These are phyloP conservation scores for Scaptomyza graminum DNA, from an alignment of 1,140 invertebrate genomes.

Conservation along the genomic window DNA sequence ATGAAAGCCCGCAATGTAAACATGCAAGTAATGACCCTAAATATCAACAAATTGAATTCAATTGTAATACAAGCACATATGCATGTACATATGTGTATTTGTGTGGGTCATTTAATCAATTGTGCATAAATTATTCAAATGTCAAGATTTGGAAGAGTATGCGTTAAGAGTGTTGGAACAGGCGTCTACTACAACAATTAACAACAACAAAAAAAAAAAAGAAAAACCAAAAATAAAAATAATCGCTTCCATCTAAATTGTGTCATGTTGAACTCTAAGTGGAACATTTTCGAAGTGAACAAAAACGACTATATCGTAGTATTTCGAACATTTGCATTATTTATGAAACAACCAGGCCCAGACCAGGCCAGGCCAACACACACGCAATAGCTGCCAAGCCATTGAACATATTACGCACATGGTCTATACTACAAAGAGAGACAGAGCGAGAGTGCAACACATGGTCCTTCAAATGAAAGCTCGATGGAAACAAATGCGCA, in stretches of 20 bases:
- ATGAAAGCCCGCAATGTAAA: neutral
- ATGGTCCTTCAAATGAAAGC: slow-evolving; percentile 2
- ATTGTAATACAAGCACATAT: slow-evolving; percentile 35
- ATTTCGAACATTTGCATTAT: slow-evolving; percentile 53
- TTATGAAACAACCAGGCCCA: slow-evolving; percentile 37
- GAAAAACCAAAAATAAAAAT: neutral
- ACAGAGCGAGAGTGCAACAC: neutral
- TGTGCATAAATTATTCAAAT: slow-evolving; percentile 56
- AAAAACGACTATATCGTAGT: no score
- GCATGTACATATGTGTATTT: slow-evolving; percentile 1
- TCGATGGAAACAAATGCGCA: slow-evolving; percentile 12
- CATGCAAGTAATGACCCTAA: slow-evolving; percentile 32
- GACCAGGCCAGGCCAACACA: neutral
- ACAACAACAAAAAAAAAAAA: slow-evolving; percentile 2
- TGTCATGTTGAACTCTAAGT: slow-evolving; percentile 25
- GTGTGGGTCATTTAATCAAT: slow-evolving; percentile 40
- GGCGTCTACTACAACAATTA: slow-evolving; percentile 49
- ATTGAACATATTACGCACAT: neutral
- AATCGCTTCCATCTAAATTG: slow-evolving; percentile 44
- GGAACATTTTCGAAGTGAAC: no score
- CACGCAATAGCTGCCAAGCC: slow-evolving; percentile 1
- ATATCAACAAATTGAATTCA: slow-evolving; percentile 54
- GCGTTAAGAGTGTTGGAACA: slow-evolving; percentile 22
- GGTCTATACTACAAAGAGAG: neutral
- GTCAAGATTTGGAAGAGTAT: slow-evolving; percentile 17